Percentiles rank a stretch among this genome's conserved stretches.
phyloP scores from a whole-genome alignment of 2,113 vertebrate genomes.

The Vulpes ferrilata region DNA sequence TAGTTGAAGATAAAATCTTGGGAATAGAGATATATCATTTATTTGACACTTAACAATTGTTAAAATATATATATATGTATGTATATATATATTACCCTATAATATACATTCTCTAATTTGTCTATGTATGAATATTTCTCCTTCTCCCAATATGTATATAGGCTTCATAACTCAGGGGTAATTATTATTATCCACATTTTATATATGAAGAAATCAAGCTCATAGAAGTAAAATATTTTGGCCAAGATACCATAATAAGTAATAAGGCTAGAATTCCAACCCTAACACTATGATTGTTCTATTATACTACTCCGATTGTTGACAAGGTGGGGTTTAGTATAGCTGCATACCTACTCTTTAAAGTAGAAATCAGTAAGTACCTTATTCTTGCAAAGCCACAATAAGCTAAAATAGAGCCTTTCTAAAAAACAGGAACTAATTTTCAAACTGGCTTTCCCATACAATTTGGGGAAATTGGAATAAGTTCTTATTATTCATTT shows the following conservation, averaged over 20 bases:
- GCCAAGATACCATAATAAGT: not conserved
- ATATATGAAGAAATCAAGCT: not conserved
- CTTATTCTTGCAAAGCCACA: not conserved
- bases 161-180: not conserved
- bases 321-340: not conserved
- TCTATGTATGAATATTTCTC: not conserved
- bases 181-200: slow-evolving; percentile 24
- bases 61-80: not conserved
- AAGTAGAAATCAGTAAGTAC: not conserved
- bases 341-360: not conserved
- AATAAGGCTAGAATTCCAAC: not conserved
- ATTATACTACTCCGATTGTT: not conserved
- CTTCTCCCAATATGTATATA: not conserved
- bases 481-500: not conserved
- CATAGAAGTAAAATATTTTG: not conserved
- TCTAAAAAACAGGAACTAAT: not conserved
- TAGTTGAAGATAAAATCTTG: slow-evolving; percentile 33
- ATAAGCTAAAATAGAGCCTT: not conserved
- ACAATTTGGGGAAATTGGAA: not conserved
- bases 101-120: not conserved
- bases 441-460: slow-evolving; percentile 8
- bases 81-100: not conserved
- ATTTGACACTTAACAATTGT: not conserved
- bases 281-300: not conserved
- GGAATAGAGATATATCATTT: not conserved